phyloP scores from a whole-genome alignment of 2,888 invertebrate species.

The Tenodera sinensis region DNA sequence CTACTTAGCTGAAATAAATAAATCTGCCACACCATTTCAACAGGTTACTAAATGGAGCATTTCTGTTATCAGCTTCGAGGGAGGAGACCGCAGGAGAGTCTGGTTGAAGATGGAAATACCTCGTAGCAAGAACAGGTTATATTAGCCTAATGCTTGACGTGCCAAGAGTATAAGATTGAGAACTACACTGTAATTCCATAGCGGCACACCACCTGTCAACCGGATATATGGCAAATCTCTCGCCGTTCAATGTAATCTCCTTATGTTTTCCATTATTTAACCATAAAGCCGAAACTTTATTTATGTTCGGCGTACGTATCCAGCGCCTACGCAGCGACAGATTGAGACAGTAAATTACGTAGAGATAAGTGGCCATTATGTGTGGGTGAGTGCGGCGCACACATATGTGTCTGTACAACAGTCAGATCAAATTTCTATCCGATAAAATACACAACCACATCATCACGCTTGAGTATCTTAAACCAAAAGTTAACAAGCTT shows the following conservation, averaged over 20 bases:
- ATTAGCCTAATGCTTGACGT: neutral
- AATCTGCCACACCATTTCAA: neutral
- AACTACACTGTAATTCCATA: neutral
- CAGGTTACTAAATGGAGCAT: neutral
- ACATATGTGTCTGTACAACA: neutral
- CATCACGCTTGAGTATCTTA: neutral
- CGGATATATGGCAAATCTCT: neutral
- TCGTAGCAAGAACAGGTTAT: neutral
- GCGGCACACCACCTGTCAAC: neutral
- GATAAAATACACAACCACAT: conserved; percentile 8
- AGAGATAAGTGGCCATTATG: neutral
- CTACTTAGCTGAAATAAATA: too few relatives aligned
- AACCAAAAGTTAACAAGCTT: neutral
- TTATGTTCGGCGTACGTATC: neutral
- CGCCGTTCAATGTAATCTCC: neutral
- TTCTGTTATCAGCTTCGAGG: neutral
- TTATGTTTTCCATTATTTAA: neutral
- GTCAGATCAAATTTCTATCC: conserved; percentile 15
- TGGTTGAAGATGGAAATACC: neutral
- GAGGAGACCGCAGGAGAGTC: neutral
- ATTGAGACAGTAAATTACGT: neutral
- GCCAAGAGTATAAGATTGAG: neutral
- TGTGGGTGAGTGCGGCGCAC: neutral
- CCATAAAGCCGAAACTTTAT: neutral
- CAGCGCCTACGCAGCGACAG: neutral